Conservation (phyloP, 2,888 invertebrate species). For the Lissonota sp. region DNA sequence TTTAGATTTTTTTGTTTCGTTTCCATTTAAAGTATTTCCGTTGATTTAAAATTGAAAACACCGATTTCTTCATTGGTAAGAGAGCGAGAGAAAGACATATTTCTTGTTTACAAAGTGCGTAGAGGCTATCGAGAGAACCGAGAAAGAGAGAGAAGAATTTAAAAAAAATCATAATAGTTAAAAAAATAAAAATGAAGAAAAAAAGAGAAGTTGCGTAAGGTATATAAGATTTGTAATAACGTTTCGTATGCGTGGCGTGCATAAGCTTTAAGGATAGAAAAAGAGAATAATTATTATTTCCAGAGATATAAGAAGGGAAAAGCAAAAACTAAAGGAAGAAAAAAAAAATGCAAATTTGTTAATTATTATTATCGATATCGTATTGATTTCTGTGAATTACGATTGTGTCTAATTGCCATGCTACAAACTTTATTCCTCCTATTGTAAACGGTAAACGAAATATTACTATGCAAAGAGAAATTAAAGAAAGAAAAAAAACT, state of each 20-base stretch:
- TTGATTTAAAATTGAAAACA: neutral
- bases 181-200: conserved; percentile 43
- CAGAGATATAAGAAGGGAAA: conserved; percentile 56
- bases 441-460: conserved; percentile 79
- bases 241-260: conserved; percentile 66
- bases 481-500: conserved; percentile 59
- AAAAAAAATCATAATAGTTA: conserved; percentile 65
- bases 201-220: conserved; percentile 45
- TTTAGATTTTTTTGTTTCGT: conserved; percentile 27
- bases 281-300: conserved; percentile 65
- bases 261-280: conserved; percentile 62
- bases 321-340: conserved; percentile 2
- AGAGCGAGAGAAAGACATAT: conserved; percentile 62
- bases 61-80: conserved; percentile 19
- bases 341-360: conserved; percentile 59
- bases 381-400: conserved; percentile 67
- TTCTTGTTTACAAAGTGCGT: conserved; percentile 70
- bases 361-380: conserved; percentile 59
- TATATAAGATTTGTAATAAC: conserved; percentile 65
- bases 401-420: conserved; percentile 78
- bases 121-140: conserved; percentile 72
- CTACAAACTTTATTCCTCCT: conserved; percentile 79
- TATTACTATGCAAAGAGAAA: conserved; percentile 71
- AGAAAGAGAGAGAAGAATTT: conserved; percentile 54
- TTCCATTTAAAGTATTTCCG: conserved; percentile 52